phyloP scores from a whole-genome alignment of 2,797 vertebrate genomes.

The Anolis apletophallus region DNA sequence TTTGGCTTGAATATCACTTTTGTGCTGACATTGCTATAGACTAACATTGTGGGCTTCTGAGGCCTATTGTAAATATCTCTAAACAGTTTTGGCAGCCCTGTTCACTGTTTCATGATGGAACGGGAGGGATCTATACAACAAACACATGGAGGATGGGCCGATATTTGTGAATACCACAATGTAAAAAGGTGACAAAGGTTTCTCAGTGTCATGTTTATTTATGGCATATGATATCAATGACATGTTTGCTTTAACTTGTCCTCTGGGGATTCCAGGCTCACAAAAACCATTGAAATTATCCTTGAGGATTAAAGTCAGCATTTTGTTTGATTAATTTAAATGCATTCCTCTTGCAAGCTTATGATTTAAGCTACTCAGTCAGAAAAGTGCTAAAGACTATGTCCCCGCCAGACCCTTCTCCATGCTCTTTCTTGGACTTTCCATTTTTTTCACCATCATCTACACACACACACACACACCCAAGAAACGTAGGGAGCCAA shows the following conservation, averaged over 20 bases:
- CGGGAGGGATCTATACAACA: background rate
- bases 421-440: background rate
- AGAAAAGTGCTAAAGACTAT: background rate
- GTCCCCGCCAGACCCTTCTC: too few species aligned
- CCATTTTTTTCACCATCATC: background rate
- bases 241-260: slow-evolving; percentile 9
- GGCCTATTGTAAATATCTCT: slow-evolving; percentile 19
- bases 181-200: slow-evolving; percentile 11
- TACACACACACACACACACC: background rate
- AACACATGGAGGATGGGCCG: background rate
- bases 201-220: slow-evolving; percentile 26
- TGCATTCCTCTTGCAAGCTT: background rate
- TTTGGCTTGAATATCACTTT: slow-evolving; percentile 37
- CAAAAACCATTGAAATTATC: slow-evolving; percentile 20
- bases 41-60: background rate
- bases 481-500: background rate
- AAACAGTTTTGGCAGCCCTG: background rate
- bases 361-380: background rate
- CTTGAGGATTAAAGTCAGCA: background rate
- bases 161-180: slow-evolving; percentile 16
- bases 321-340: slow-evolving; percentile 12
- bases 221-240: slow-evolving; percentile 22
- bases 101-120: slow-evolving; percentile 21
- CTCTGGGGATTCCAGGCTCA: slow-evolving; percentile 12
- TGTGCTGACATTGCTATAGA: slow-evolving; percentile 36